A percentile compares a stretch with the other conserved stretches of the same genome.
Conservation (phyloP, 2,113 vertebrate genomes). For the Spilogale gracilis region DNA sequence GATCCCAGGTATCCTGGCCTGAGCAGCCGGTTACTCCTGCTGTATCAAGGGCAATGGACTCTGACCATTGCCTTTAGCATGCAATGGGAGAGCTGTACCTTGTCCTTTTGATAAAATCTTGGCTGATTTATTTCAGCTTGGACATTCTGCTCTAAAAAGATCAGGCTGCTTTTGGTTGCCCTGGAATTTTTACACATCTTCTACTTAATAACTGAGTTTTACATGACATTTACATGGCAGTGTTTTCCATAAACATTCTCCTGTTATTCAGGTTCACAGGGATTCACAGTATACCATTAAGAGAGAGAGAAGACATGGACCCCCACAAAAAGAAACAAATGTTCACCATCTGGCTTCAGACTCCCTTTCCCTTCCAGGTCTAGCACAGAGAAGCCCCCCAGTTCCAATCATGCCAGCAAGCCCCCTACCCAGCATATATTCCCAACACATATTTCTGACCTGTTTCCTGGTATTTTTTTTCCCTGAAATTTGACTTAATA, state of each 20-base stretch:
- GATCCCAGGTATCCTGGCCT: not conserved
- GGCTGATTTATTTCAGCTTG: not conserved
- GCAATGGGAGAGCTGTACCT: not conserved
- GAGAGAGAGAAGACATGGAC: not conserved
- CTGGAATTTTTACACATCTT: not conserved
- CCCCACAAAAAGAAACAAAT: not conserved
- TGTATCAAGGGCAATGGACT: not conserved
- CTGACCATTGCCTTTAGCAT: not conserved
- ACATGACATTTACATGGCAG: not conserved
- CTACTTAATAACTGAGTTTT: not conserved
- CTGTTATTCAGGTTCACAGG: not conserved
- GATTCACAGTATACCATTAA: not conserved
- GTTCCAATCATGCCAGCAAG: not conserved
- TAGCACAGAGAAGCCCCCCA: not conserved
- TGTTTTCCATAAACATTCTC: not conserved
- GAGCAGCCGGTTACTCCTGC: not conserved
- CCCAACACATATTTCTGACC: not conserved
- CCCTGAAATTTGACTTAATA: not conserved
- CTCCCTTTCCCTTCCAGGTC: not conserved
- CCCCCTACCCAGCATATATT: not conserved
- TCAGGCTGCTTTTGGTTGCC: not conserved
- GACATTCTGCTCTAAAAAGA: not conserved
- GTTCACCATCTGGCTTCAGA: constrained; percentile 3
- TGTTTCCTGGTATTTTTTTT: not conserved
- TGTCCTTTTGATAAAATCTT: not conserved